Evolutionary conservation across 2,113 vertebrate genomes (phyloP), one percentile per base, ranked within the genome.

Genomic region (Gambusia affinis): DNA sequence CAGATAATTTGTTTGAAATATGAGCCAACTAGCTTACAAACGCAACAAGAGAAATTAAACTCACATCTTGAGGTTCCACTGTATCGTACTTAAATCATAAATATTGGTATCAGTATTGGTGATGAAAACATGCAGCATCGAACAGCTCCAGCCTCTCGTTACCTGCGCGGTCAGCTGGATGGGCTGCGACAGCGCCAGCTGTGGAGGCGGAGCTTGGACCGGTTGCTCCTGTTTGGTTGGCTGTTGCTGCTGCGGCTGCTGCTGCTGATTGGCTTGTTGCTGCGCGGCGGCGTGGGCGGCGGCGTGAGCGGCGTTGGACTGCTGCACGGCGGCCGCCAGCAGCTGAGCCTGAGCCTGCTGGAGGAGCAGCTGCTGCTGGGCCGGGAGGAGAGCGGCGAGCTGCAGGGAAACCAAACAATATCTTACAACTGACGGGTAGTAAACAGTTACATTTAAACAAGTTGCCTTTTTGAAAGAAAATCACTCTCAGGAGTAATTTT

Each of bases 81-180:
- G 35, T 35, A 10, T 35, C 8, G 11, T 35, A 35, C 8, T 35
- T 35, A 35, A 35, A 11, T 35, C 35, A 35, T 10, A 35, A 10
- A 35, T 11, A 35, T 35, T 35, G 10, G 35, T 37, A 37, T 37
- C 35, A 37, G 31, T 33, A 33, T 33, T 6, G 4, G 31, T 33
- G 6, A 37, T 37, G 35, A 37, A 37, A 37, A 37, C 3, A 37
- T 37, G 35, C 10, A 37, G 35, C 35, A 3, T 12, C 2, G 35
- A 37, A 37, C 35, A 37, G 10, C 10, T 37, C 35, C 3, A 11
- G 35, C 35, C 35, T 37, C 10, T 8, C 31, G 77, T 69, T 95
- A 97, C 96, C 96, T 97, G 96, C 73, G 96, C 96, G 27, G 96
- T 97, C 89, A 97, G 96, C 92, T 97, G 96, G 94, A 97, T 96